phyloP scores from a whole-genome alignment of 2,797 vertebrate genomes.

The Halcyon leucocephala region DNA sequence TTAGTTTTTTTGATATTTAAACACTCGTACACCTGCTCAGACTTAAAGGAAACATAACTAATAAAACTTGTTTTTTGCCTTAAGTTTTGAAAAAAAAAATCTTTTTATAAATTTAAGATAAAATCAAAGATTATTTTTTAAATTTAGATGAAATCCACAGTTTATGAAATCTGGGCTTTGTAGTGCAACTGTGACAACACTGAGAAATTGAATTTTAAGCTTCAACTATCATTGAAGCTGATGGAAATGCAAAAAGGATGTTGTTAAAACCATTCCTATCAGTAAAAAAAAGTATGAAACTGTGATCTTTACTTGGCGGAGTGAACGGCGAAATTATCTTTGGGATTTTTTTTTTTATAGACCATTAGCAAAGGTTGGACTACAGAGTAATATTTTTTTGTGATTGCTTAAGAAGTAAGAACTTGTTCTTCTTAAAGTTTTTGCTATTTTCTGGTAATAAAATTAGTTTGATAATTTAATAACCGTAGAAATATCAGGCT shows the following conservation, averaged over 20 bases:
- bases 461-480: neutral
- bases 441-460: conserved; percentile 15
- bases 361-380: neutral
- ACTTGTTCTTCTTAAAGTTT: neutral
- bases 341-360: neutral
- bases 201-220: neutral
- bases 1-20: conserved; percentile 65
- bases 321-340: neutral
- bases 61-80: conserved; percentile 64
- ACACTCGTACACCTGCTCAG: conserved; percentile 48
- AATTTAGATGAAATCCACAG: neutral
- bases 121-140: conserved; percentile 19
- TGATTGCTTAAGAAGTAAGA: neutral
- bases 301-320: neutral
- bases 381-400: neutral
- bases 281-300: neutral
- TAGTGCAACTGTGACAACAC: neutral
- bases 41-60: conserved; percentile 43
- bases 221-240: neutral
- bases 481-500: neutral
- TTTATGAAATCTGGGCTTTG: conserved; percentile 13
- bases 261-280: neutral
- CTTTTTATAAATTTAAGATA: conserved; percentile 49
- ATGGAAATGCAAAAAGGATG: conserved; percentile 10
- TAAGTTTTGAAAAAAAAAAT: conserved; percentile 50